Evolutionary conservation across 2,888 invertebrate species (phyloP).

Genomic region (Gnatocerus cornutus): DNA sequence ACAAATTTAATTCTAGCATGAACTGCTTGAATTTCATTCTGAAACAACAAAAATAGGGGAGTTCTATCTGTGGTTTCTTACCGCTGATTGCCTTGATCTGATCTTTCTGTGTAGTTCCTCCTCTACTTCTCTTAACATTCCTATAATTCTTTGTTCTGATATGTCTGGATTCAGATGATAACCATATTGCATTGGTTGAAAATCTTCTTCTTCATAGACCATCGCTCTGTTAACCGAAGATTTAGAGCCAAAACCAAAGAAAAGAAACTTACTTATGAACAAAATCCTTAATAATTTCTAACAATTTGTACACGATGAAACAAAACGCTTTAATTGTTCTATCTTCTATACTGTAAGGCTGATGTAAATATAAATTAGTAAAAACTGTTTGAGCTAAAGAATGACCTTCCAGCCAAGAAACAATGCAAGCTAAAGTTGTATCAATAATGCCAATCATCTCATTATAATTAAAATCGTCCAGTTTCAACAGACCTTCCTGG

Average conservation of each 20-base stretch:
- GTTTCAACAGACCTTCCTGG: slow-evolving; percentile 84
- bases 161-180: slow-evolving; percentile 89
- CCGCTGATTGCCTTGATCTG: slow-evolving; percentile 70
- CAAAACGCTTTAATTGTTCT: slow-evolving; percentile 89
- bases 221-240: slow-evolving; percentile 75
- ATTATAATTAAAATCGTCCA: slow-evolving; percentile 81
- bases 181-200: slow-evolving; percentile 94
- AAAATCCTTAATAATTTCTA: slow-evolving; percentile 91
- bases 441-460: slow-evolving; percentile 96
- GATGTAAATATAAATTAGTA: slow-evolving; percentile 95
- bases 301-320: slow-evolving; percentile 89
- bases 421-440: slow-evolving; percentile 93
- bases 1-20: slow-evolving; percentile 90
- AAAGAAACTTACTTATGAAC: slow-evolving; percentile 81
- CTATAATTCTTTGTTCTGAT: slow-evolving; percentile 85
- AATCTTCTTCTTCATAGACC: slow-evolving; percentile 97
- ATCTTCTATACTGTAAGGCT: slow-evolving; percentile 89
- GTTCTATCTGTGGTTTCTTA: slow-evolving; percentile 4
- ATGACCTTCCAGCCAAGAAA: slow-evolving; percentile 98
- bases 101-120: slow-evolving; percentile 88
- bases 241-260: background rate
- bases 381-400: slow-evolving; percentile 97
- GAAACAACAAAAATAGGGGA: slow-evolving; percentile 53
- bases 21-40: slow-evolving; percentile 78
- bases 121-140: slow-evolving; percentile 91